Conservation (phyloP, 2,797 vertebrate species). For the Peromyscus attwateri region DNA sequence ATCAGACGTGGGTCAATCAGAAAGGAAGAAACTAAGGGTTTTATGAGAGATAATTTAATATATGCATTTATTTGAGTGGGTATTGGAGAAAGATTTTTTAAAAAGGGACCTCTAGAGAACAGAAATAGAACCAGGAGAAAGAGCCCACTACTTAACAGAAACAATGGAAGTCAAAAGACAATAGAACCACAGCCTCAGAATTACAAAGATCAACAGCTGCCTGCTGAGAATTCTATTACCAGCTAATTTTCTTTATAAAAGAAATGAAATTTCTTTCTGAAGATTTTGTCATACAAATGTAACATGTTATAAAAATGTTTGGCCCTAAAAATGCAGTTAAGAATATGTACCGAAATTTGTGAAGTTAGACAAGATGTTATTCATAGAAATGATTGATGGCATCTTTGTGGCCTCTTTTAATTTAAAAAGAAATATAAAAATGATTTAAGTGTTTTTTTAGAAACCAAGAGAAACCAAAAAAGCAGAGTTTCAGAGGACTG, state of each 20-base stretch:
- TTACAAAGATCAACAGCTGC: background rate
- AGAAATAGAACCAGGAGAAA: background rate
- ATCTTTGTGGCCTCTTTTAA: background rate
- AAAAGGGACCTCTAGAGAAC: background rate
- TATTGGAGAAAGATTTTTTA: background rate
- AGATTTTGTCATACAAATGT: constrained; percentile 18
- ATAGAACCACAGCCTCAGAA: background rate
- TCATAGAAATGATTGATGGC: background rate
- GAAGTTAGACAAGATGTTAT: background rate
- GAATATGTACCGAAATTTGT: background rate
- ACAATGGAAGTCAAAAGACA: background rate
- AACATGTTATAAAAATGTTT: background rate
- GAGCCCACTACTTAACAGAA: background rate
- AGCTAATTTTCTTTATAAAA: background rate
- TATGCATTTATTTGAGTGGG: background rate
- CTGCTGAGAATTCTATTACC: background rate
- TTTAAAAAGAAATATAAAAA: constrained; percentile 16
- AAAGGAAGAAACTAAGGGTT: constrained; percentile 9
- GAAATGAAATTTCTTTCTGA: background rate
- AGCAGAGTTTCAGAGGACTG: background rate
- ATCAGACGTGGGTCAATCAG: background rate
- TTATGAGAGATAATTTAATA: background rate
- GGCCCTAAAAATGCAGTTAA: background rate
- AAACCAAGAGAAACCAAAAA: constrained; percentile 7
- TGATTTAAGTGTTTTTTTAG: background rate